Base-by-base conservation (phyloP, 1,140 invertebrate species). In the Drosophila ironensis region DNA sequence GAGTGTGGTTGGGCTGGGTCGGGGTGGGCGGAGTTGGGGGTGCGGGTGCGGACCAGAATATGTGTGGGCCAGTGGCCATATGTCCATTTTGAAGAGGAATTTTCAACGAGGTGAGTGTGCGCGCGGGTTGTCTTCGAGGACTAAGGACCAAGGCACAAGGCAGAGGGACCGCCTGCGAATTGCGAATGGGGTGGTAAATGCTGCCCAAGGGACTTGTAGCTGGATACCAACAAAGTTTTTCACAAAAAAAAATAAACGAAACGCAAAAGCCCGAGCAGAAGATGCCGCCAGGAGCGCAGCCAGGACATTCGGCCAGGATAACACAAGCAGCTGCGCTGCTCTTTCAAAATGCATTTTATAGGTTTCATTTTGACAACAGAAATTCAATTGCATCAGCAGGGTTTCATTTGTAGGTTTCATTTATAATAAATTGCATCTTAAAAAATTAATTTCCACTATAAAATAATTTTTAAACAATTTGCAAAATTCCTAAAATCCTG, bases 161-260 rank as follows among this genome's bases (percentile, higher is more conserved):
- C 12, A 12, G 12, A 48, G 50, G 45, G 54, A 52, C 61, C 50
- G 72, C 70, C 76, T 67, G 82, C 59, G 78, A 87, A 87, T 87
- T 67, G 82, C 59, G 78, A 87, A 87, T 87, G 82, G 82, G 84
- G 82, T 87, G 82, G 82, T 77, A 87, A 87, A 87, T 87, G 82
- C 82, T 84, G 82, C 82, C 82, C 82, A 87, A 75, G 82, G 82
- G 82, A 87, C 82, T 86, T 86, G 80, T 86, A 86, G 81, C 80
- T 77, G 81, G 81, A 86, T 86, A 86, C 80, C 80, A 86, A 86
- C 80, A 86, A 86, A 86, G 70, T 86, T 86, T 82, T 86, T 54
- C 24, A 70, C 52, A 66, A 60, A 66, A 59, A 35, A 53, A 74
- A 80, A 75, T 70, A 73, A 76, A 72, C 78, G 74, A 74, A 74